phyloP scores from a whole-genome alignment of 2,888 invertebrate genomes.

The Macrosiphum euphorbiae region DNA sequence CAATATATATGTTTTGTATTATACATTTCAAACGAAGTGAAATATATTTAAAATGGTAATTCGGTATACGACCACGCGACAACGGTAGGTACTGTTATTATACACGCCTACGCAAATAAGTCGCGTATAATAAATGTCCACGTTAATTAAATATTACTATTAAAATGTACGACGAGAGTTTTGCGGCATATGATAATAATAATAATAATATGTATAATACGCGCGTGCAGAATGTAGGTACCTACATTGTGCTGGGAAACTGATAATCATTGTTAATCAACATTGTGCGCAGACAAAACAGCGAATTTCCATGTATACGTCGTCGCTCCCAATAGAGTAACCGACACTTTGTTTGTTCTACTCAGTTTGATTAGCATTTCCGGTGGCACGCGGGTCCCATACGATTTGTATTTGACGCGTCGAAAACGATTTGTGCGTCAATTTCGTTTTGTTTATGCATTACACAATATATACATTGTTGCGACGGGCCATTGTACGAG shows the following conservation, averaged over 20 bases:
- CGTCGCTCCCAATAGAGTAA: not conserved
- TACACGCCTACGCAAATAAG: not conserved
- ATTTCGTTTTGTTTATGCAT: not conserved
- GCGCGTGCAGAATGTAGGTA: not conserved
- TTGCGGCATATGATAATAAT: not conserved
- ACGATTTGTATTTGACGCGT: not conserved
- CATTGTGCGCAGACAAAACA: not conserved
- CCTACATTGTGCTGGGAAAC: not conserved
- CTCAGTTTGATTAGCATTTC: not conserved
- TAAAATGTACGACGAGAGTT: not conserved
- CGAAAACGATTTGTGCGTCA: not conserved
- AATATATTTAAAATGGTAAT: not conserved
- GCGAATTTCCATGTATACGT: not conserved
- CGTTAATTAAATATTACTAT: not conserved
- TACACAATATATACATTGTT: not conserved
- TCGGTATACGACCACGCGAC: not conserved
- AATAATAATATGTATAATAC: no score
- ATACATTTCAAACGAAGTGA: not conserved
- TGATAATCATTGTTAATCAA: slow-evolving; percentile 17
- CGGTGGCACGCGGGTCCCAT: not conserved
- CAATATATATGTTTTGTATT: not conserved
- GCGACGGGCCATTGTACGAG: not conserved
- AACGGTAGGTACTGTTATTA: no score
- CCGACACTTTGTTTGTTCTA: not conserved
- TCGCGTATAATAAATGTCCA: not conserved